These are phyloP conservation scores for Sarcophaga bullata DNA, from an alignment of 1,140 invertebrate species.

Conservation along the genomic window DNA sequence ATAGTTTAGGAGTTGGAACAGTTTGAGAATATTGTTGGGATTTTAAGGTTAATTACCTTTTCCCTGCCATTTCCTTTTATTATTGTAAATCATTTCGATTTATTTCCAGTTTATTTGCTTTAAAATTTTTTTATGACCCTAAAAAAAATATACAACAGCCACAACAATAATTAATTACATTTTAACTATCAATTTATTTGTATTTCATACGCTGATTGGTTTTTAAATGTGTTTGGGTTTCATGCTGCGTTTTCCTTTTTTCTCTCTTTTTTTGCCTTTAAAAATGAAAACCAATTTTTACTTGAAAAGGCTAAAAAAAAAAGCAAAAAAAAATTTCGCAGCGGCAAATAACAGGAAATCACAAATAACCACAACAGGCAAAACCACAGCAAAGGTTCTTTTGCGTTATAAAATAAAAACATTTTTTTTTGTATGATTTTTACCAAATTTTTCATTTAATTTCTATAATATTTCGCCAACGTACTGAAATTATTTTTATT, in stretches of 20 bases:
- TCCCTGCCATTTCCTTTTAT: too few relatives aligned
- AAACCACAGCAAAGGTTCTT: conserved; percentile 33
- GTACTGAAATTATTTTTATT: too few relatives aligned
- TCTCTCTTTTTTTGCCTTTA: background rate
- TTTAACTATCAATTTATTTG: conserved; percentile 18
- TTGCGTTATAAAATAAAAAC: background rate
- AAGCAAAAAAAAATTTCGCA: background rate
- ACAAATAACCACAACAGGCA: conserved; percentile 32
- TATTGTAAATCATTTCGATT: too few relatives aligned
- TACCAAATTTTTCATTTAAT: too few relatives aligned
- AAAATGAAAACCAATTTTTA: background rate
- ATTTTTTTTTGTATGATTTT: background rate
- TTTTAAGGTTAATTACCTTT: too few relatives aligned
- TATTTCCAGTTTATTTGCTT: too few relatives aligned
- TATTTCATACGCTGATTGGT: background rate
- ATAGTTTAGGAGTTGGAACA: too few relatives aligned
- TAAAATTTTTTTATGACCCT: too few relatives aligned
- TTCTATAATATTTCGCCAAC: too few relatives aligned
- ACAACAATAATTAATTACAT: conserved; percentile 12
- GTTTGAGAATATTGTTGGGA: too few relatives aligned
- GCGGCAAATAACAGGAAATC: background rate
- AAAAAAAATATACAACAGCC: background rate
- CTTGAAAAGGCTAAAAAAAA: background rate
- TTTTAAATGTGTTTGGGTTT: background rate
- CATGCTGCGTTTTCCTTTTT: background rate